Conservation (phyloP, 2,797 vertebrate species). For the Sarcophilus harrisii region DNA sequence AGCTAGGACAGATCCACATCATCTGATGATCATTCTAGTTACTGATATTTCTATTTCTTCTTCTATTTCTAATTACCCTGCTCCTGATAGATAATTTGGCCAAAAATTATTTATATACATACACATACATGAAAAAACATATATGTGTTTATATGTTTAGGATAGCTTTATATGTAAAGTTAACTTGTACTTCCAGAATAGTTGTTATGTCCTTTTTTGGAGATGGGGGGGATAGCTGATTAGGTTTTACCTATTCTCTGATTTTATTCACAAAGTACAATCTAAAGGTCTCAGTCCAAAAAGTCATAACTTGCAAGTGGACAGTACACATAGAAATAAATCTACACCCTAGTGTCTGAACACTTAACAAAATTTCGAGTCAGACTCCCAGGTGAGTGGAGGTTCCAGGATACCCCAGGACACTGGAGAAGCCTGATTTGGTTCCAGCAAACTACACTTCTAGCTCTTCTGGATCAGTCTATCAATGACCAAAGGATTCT, state of each 20-base stretch:
- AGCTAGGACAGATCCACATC: not conserved
- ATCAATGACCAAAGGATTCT: slow-evolving; percentile 54
- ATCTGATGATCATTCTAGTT: not conserved
- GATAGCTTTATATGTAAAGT: not conserved
- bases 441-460: slow-evolving; percentile 44
- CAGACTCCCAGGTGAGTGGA: not conserved
- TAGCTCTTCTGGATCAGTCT: not conserved
- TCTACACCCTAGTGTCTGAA: not conserved
- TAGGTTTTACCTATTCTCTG: not conserved
- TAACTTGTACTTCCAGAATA: not conserved
- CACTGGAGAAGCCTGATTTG: slow-evolving; percentile 26
- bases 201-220: not conserved
- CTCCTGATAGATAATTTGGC: not conserved
- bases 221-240: not conserved
- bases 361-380: not conserved
- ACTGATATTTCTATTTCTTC: not conserved
- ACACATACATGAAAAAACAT: no score
- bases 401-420: slow-evolving; percentile 33
- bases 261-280: not conserved
- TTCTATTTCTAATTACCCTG: not conserved
- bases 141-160: no score
- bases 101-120: not conserved
- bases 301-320: not conserved
- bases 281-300: not conserved
- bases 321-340: not conserved